phyloP scores from a whole-genome alignment of 2,797 vertebrate genomes.

The Pseudomugil gertrudae region DNA sequence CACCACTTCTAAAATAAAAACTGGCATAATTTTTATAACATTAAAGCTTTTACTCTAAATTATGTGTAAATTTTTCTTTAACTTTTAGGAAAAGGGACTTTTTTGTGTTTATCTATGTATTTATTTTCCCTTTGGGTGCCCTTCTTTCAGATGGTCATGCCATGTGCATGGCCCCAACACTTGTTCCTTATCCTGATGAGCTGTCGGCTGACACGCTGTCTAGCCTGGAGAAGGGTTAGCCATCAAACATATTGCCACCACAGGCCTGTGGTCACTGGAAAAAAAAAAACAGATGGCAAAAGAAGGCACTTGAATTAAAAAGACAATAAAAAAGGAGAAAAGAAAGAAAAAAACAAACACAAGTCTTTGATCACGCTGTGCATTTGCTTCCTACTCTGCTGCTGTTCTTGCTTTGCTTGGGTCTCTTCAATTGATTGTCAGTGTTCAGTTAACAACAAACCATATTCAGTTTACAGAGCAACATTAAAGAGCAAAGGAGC shows the following conservation, averaged over 20 bases:
- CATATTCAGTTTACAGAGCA: conserved; percentile 20
- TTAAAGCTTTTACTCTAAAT: conserved; percentile 14
- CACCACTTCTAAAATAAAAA: conserved; percentile 5
- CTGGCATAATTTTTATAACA: conserved; percentile 40
- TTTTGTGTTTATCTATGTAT: conserved; percentile 4
- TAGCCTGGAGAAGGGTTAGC: conserved; percentile 64
- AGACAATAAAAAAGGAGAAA: conserved; percentile 9
- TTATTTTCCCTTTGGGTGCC: conserved; percentile 33
- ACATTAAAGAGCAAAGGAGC: neutral
- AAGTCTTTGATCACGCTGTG: conserved; percentile 46
- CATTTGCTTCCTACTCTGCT: conserved; percentile 31
- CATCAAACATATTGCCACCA: conserved; percentile 57
- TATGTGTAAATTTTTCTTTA: conserved; percentile 34
- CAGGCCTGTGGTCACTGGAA: conserved; percentile 53
- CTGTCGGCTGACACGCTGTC: conserved; percentile 65
- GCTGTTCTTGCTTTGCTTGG: conserved; percentile 37
- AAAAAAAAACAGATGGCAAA: conserved; percentile 63
- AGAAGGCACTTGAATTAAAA: conserved; percentile 45
- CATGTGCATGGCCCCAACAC: conserved; percentile 54
- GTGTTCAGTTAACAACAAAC: neutral
- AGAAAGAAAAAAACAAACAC: conserved; percentile 8
- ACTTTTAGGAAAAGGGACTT: neutral
- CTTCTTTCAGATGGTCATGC: conserved; percentile 51
- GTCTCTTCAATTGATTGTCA: conserved; percentile 14
- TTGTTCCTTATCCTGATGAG: conserved; percentile 77